Percentiles rank a stretch among this genome's conserved stretches.
phyloP scores from a whole-genome alignment of 1,140 invertebrate species.

The Drosophila ananassae region DNA sequence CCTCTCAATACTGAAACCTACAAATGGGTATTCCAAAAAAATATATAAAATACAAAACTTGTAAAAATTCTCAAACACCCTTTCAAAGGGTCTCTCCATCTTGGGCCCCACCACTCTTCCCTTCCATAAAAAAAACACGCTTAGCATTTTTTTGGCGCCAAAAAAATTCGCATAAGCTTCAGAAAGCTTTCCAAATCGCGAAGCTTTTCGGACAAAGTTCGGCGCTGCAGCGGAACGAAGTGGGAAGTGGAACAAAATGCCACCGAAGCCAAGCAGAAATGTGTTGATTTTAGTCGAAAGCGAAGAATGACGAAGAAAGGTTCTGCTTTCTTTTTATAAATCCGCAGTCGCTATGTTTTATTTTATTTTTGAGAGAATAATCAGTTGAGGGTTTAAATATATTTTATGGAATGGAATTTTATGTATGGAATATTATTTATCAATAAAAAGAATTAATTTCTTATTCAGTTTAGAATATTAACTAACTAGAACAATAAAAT shows the following conservation, averaged over 20 bases:
- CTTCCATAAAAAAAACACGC: slow-evolving; percentile 3
- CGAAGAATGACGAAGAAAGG: not conserved
- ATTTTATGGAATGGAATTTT: no score
- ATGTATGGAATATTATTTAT: no score
- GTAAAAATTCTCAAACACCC: not conserved
- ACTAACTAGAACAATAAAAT: no score
- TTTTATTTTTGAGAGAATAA: no score
- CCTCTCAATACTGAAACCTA: no score
- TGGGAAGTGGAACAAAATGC: slow-evolving; percentile 38
- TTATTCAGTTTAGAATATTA: no score
- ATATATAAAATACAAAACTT: not conserved
- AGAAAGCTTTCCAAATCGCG: slow-evolving; percentile 18
- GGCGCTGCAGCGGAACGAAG: slow-evolving; percentile 37
- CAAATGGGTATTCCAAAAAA: no score
- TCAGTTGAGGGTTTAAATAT: no score
- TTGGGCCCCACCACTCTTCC: slow-evolving; percentile 2
- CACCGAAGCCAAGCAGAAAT: slow-evolving; percentile 13
- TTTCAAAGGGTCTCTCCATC: not conserved
- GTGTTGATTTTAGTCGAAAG: not conserved
- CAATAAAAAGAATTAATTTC: no score
- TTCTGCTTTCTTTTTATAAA: not conserved
- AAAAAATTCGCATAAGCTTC: slow-evolving; percentile 40
- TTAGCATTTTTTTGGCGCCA: slow-evolving; percentile 54
- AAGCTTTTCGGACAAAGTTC: slow-evolving; percentile 21
- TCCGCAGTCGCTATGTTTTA: not conserved